These are phyloP conservation scores for Rhagonycha fulva DNA, from an alignment of 2,888 invertebrate species.

Conservation along the genomic window DNA sequence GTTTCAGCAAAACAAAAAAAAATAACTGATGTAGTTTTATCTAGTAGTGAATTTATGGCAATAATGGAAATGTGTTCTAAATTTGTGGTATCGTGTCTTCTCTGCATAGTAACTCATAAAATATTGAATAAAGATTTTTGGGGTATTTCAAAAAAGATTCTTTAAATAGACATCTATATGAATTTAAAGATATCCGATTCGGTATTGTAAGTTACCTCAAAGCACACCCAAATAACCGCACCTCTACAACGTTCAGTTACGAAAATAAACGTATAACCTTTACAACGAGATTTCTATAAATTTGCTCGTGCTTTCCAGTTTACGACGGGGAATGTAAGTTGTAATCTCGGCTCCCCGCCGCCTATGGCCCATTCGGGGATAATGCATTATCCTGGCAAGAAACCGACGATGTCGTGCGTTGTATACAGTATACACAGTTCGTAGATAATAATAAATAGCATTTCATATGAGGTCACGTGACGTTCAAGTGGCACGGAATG, in stretches of 20 bases:
- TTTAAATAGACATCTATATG: background rate
- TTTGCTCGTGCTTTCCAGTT: background rate
- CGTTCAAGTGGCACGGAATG: constrained; percentile 11
- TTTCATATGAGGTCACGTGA: constrained; percentile 22
- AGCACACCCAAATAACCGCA: background rate
- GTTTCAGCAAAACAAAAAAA: background rate
- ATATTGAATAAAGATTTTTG: background rate
- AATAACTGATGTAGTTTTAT: background rate
- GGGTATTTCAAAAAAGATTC: background rate
- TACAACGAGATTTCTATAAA: background rate
- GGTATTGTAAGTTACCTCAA: background rate
- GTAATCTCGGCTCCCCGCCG: constrained; percentile 5
- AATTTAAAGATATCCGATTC: background rate
- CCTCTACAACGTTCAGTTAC: constrained; percentile 20
- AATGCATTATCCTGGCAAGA: background rate
- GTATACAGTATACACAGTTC: constrained; percentile 2
- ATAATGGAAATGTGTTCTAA: background rate
- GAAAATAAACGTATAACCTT: background rate
- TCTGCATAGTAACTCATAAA: background rate
- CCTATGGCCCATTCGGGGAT: constrained; percentile 22
- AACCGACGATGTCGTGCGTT: constrained; percentile 7
- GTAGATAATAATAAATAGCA: constrained; percentile 16
- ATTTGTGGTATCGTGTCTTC: background rate
- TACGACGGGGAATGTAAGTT: constrained; percentile 7
- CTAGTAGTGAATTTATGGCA: background rate